A percentile compares a stretch with the other conserved stretches of the same genome.
Conservation (phyloP, 2,888 invertebrate genomes). For the Tachina lurida region DNA sequence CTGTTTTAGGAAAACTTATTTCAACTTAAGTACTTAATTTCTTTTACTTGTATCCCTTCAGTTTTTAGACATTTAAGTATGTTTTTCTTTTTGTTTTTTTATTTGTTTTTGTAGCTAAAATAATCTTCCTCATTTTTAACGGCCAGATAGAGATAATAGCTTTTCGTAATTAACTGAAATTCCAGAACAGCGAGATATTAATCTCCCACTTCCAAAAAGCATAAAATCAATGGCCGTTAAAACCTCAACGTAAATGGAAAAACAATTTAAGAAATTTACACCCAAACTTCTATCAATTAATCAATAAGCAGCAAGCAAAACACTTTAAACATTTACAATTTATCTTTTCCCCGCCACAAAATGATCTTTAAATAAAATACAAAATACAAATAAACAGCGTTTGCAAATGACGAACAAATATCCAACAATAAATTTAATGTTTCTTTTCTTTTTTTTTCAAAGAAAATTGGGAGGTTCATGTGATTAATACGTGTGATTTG, state of each 20-base stretch:
- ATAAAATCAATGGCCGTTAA: conserved; percentile 15
- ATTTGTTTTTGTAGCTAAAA: not conserved
- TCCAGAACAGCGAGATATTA: not conserved
- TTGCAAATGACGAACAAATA: too few relatives aligned
- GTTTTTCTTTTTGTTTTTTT: not conserved
- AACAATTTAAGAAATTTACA: conserved; percentile 27
- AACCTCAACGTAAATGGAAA: not conserved
- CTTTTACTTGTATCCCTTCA: not conserved
- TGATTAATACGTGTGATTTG: not conserved
- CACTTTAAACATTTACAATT: not conserved
- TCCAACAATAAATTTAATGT: too few relatives aligned
- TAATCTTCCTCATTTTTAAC: not conserved
- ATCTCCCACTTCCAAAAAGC: not conserved
- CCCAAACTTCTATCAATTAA: conserved; percentile 30
- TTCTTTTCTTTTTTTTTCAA: not conserved
- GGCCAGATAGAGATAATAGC: conserved; percentile 10
- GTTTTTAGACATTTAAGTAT: not conserved
- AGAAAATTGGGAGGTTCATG: not conserved
- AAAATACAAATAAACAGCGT: not conserved
- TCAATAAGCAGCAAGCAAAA: not conserved
- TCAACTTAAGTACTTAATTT: not conserved
- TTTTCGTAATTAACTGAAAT: conserved; percentile 25
- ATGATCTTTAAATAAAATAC: too few relatives aligned
- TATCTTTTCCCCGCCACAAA: not conserved
- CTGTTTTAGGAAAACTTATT: not conserved